Conservation (phyloP, 2,888 invertebrate species). For the Neoitamus cyanurus region DNA sequence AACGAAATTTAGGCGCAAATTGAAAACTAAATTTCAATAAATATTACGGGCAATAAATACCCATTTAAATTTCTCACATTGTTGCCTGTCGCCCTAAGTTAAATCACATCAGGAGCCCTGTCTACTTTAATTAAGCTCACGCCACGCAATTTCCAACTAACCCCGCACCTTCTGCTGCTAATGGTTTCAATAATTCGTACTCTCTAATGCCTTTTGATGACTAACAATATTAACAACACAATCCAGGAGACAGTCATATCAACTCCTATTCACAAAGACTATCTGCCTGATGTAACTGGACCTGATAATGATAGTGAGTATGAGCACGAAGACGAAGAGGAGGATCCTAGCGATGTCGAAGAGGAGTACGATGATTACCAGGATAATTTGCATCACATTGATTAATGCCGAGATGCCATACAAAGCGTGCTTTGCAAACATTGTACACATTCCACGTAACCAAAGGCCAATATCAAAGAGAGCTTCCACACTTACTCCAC, state of each 20-base stretch:
- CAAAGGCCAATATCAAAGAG: slow-evolving; percentile 46
- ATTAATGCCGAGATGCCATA: slow-evolving; percentile 53
- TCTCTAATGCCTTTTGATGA: background rate
- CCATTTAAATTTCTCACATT: background rate
- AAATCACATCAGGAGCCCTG: background rate
- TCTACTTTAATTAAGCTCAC: too few species aligned
- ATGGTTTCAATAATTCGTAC: background rate
- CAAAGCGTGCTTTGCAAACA: background rate
- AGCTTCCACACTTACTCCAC: slow-evolving; percentile 7
- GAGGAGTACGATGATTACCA: slow-evolving; percentile 74
- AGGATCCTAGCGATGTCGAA: slow-evolving; percentile 71
- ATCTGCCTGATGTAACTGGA: slow-evolving; percentile 71
- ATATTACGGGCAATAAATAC: background rate
- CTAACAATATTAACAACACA: slow-evolving; percentile 41
- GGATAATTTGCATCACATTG: slow-evolving; percentile 66
- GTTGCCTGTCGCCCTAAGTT: background rate
- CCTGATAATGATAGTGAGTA: slow-evolving; percentile 71
- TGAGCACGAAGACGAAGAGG: slow-evolving; percentile 67
- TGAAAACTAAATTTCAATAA: background rate
- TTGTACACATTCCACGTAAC: background rate
- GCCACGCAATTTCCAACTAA: background rate
- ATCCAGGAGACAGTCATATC: slow-evolving; percentile 67
- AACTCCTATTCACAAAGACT: slow-evolving; percentile 69
- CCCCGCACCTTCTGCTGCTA: background rate
- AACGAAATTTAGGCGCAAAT: background rate